Base-by-base conservation (phyloP, 2,113 vertebrate species). In the Cricetomys ansorgei region DNA sequence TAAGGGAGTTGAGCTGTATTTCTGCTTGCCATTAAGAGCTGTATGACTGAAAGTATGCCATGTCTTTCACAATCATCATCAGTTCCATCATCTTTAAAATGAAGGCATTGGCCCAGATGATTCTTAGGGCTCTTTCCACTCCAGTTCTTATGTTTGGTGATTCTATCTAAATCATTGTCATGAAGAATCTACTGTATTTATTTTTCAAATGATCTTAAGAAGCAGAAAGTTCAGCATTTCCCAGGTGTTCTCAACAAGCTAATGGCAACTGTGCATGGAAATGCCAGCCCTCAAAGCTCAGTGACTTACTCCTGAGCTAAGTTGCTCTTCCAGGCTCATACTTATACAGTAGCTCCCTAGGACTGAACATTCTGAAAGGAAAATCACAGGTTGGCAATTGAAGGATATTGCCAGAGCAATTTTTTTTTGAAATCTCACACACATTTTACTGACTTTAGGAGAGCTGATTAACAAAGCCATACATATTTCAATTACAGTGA, bases 401-500 rank as follows among this genome's bases (percentile, higher is more conserved):
- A 75, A 86, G 40, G 77, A 23, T 89, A 45, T 96, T 98, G 86
- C 93, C 64, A 88, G 91, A 57, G 94, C 83, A 10, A 94, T 65
- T 75, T n/a, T 62, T 62, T 62, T 62, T 62, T 62, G 12, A 84
- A 92, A 40, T 94, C 59, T 57, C 34, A 73, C 19, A 76, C 17
- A 59, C 9, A 70, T 96, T 95, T 97, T 94, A 34, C 91, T 95
- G 95, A 84, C 83, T 37, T 88, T 91, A 73, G 91, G 94, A 96
- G 90, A 95, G 91, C 34, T 96, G 84, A 84, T 96, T 97, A 97
- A 95, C 96, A 92, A 95, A 97, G 77, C 95, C 62, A 59, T 73
- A 31, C 94, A 94, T 80, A 97, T 95, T 97, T 98, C 97, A 97
- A 97, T 98, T 96, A 97, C 48, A 85, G 77, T 98, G 93, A 97